Evolutionary conservation across 2,113 vertebrate species (phyloP).

Genomic region (Mirounga angustirostris): DNA sequence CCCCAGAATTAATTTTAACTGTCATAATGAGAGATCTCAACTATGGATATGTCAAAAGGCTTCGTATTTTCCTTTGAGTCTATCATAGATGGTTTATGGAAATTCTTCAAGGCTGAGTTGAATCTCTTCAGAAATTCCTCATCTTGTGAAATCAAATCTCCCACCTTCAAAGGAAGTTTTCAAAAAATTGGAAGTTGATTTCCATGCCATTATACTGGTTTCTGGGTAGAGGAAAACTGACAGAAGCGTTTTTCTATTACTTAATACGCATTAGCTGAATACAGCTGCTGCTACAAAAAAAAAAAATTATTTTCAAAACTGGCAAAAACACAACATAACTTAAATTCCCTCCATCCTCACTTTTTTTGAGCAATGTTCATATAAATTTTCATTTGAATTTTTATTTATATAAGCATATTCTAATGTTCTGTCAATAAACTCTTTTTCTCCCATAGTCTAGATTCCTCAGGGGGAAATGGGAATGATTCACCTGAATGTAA

Average conservation of each 20-base stretch:
- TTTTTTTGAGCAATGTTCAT: background rate
- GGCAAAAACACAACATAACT: background rate
- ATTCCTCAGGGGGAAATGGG: background rate
- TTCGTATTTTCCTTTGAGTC: background rate
- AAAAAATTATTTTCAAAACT: background rate
- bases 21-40: background rate
- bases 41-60: no score
- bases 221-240: background rate
- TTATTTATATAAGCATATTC: background rate
- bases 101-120: background rate
- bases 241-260: background rate
- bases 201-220: background rate
- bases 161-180: background rate
- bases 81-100: background rate
- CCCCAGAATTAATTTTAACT: background rate
- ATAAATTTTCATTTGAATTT: slow-evolving; percentile 26
- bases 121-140: background rate
- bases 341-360: background rate
- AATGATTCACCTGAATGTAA: background rate
- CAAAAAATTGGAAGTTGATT: background rate
- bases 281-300: background rate
- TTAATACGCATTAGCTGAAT: background rate
- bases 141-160: background rate
- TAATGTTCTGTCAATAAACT: background rate
- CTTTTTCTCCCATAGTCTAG: background rate